Percentiles rank a stretch among this genome's conserved stretches.
phyloP scores from a whole-genome alignment of 2,113 vertebrate species.

The Cariama cristata region DNA sequence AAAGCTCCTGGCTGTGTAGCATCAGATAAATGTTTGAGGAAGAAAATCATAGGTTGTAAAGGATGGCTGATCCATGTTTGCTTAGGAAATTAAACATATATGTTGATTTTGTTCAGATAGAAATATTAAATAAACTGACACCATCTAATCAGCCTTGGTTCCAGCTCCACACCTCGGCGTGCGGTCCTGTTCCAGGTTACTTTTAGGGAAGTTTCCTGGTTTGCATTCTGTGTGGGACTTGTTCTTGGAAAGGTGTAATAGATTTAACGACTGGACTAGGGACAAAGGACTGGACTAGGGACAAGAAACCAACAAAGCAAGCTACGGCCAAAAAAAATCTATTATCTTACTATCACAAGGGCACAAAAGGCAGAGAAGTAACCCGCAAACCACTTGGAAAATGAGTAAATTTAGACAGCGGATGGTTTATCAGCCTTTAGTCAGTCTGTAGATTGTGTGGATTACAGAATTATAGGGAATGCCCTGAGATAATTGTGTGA shows the following conservation, averaged over 20 bases:
- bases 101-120: neutral
- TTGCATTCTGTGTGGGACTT: neutral
- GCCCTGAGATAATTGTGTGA: neutral
- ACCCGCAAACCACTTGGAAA: neutral
- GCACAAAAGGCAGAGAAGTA: neutral
- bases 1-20: neutral
- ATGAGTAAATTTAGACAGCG: neutral
- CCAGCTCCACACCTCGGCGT: rapidly evolving
- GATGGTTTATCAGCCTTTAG: neutral
- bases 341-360: neutral
- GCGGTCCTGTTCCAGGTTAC: neutral
- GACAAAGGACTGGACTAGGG: neutral
- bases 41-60: constrained; percentile 9
- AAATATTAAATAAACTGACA: neutral
- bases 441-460: neutral
- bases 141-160: neutral
- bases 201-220: neutral
- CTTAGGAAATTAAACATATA: neutral
- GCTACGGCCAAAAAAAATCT: neutral
- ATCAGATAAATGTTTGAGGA: constrained; percentile 5
- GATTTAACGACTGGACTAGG: neutral
- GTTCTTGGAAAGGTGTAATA: neutral
- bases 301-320: neutral
- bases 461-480: neutral
- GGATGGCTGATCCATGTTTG: neutral